phyloP scores from a whole-genome alignment of 2,113 vertebrate genomes.

The Genyomyrus donnyi region DNA sequence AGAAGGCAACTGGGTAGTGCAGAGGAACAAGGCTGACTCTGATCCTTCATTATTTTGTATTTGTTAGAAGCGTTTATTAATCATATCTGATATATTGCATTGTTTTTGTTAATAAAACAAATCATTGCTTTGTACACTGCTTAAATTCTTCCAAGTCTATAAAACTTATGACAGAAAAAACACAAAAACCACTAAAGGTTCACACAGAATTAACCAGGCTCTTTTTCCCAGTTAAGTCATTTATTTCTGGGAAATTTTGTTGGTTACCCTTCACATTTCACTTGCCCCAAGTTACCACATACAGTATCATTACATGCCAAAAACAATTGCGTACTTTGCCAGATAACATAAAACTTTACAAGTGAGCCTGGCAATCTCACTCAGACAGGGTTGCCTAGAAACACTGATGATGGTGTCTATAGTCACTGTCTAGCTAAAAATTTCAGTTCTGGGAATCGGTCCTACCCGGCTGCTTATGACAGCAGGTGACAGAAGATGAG shows the following conservation, averaged over 20 bases:
- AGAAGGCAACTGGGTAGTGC: neutral
- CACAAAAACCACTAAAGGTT: neutral
- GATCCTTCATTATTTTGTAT: neutral
- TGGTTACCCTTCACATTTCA: neutral
- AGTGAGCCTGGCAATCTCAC: neutral
- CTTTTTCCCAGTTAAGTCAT: neutral
- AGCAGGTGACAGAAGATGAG: neutral
- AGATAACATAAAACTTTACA: neutral
- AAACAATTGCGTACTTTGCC: neutral
- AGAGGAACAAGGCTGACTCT: neutral
- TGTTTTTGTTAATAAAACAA: neutral
- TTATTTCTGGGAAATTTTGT: neutral
- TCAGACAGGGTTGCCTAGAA: neutral
- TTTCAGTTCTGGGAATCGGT: neutral
- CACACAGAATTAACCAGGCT: neutral
- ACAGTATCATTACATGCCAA: neutral
- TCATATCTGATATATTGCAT: neutral
- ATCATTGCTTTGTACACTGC: neutral
- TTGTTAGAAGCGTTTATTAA: neutral
- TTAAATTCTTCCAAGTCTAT: neutral
- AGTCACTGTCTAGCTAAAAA: neutral
- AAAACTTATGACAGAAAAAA: neutral
- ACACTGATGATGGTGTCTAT: neutral
- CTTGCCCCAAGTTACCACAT: neutral
- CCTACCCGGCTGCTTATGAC: neutral